Evolutionary conservation across 2,888 invertebrate genomes (phyloP), one percentile per base, ranked within the genome.

Genomic region (Cataglyphis albicans): DNA sequence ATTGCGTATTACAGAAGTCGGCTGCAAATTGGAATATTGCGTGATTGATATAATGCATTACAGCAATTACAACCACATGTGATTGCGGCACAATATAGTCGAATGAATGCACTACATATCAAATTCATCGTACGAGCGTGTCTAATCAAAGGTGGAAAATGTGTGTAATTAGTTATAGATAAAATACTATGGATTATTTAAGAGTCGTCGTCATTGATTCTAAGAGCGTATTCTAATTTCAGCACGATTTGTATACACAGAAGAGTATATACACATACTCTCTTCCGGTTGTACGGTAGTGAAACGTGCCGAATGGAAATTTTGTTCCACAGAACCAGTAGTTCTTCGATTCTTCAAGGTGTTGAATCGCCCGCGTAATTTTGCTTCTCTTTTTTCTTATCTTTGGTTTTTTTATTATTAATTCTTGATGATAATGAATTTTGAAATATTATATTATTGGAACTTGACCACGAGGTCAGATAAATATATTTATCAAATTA

Each of bases 181-280:
- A 12, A 64, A 65, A 21, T 44, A 41, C 41, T 75, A 67, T 70
- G 82, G 70, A 83, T 55, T 73, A 61, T 57, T 84, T 88, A 76
- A 52, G 68, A 68, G 81, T 75, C 70, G 55, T 48, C 88, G 78
- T 76, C 84, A 86, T 87, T 81, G 87, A 88, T 84, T 78, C 75
- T 88, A 89, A 89, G 84, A 88, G 59, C 81, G 67, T 18, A 76
- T 83, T 87, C 90, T 85, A 90, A 90, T 88, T 89, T 89, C 88
- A 88, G 83, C 73, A 82, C 70, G 21, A 44, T 41, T 74, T 63
- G 80, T 76, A 52, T 52, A 52, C 7, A 52, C n/a, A 59, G 81
- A 65, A 84, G 52, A 63, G 82, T 70, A 76, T 61, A 18, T 41
- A 44, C 15, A 9, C 21, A 41, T 59, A 82, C 73, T 84, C 44